Evolutionary conservation across 2,113 vertebrate species (phyloP).

Genomic region (Theristicus caerulescens): DNA sequence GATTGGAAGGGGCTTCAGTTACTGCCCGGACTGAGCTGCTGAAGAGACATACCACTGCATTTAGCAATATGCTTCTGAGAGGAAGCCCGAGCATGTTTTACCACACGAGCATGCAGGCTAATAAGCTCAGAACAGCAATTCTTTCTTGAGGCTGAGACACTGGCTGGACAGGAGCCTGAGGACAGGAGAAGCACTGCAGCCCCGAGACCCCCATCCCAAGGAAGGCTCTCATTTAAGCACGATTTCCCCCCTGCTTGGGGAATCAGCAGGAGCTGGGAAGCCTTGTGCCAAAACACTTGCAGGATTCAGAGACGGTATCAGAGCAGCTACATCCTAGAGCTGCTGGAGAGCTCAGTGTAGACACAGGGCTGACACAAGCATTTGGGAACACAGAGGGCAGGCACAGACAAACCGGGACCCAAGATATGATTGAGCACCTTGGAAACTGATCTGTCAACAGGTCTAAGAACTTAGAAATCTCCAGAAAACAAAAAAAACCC

Average conservation of each 20-base stretch:
- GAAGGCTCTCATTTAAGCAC: background rate
- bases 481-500: background rate
- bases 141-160: background rate
- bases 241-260: background rate
- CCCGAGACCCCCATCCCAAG: background rate
- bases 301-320: background rate
- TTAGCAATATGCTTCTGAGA: background rate
- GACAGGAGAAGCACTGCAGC: background rate
- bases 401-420: background rate
- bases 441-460: background rate
- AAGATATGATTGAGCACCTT: background rate
- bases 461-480: background rate
- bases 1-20: background rate
- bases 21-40: background rate
- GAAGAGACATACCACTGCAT: background rate
- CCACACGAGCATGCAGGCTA: rapidly evolving
- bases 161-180: background rate
- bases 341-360: background rate
- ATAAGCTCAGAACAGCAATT: background rate
- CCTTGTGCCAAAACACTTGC: background rate
- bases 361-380: background rate
- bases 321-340: background rate
- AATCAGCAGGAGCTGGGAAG: background rate
- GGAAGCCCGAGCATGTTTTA: background rate
- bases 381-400: background rate